Evolutionary conservation across 2,888 invertebrate species (phyloP).

Genomic region (Cordilura impudica): DNA sequence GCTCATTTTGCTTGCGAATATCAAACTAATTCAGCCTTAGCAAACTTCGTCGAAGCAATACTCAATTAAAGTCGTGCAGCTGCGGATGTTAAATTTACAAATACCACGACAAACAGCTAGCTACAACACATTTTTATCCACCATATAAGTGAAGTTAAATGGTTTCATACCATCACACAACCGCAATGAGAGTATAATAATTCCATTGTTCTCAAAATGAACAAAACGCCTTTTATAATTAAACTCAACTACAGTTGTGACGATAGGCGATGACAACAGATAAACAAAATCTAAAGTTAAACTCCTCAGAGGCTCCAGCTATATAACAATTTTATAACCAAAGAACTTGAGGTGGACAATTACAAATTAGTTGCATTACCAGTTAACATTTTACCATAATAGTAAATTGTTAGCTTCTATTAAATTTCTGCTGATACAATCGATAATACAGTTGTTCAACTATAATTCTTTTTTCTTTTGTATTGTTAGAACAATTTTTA

Average conservation of each 20-base stretch:
- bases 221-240: constrained; percentile 1
- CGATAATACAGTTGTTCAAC: too few species aligned
- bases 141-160: background rate
- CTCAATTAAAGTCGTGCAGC: constrained; percentile 36
- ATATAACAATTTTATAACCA: too few species aligned
- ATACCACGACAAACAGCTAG: background rate
- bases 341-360: too few species aligned
- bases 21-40: constrained; percentile 50
- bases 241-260: background rate
- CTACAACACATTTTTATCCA: background rate
- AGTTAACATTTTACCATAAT: too few species aligned
- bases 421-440: too few species aligned
- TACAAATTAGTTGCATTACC: too few species aligned
- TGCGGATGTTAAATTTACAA: constrained; percentile 32
- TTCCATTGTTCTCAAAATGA: background rate
- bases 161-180: background rate
- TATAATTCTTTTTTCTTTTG: too few species aligned
- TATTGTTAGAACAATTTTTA: too few species aligned
- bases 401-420: too few species aligned
- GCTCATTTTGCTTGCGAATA: constrained; percentile 51
- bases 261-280: background rate
- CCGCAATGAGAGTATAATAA: background rate
- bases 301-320: too few species aligned
- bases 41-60: constrained; percentile 43
- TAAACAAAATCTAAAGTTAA: too few species aligned